Percentiles rank a stretch among this genome's conserved stretches.
Evolutionary conservation across 2,888 invertebrate species (phyloP).

Genomic region (Drosophila limbata): DNA sequence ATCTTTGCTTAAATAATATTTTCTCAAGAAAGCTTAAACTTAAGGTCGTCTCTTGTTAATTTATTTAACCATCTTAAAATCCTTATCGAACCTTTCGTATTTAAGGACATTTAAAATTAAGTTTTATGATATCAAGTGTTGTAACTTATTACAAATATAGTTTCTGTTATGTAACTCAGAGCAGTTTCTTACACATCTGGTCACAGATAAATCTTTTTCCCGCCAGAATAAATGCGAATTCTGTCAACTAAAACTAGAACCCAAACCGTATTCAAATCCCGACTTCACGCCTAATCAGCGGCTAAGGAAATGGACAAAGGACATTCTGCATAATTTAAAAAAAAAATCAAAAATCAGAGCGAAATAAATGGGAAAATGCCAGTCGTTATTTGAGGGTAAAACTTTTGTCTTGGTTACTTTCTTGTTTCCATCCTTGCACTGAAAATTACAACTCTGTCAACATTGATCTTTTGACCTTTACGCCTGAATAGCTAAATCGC

Average conservation of each 20-base stretch:
- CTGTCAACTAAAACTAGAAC: constrained; percentile 35
- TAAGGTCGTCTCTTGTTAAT: too few relatives aligned
- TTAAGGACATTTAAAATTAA: too few relatives aligned
- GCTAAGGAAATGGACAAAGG: constrained; percentile 58
- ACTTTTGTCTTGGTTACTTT: constrained; percentile 33
- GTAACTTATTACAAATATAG: neutral
- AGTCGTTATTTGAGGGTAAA: constrained; percentile 38
- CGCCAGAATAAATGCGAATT: constrained; percentile 56
- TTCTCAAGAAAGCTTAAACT: neutral
- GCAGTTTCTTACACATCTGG: constrained; percentile 29
- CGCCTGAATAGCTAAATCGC: constrained; percentile 78
- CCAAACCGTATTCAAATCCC: constrained; percentile 68
- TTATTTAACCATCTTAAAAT: neutral
- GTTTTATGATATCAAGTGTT: neutral
- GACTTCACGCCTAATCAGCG: constrained; percentile 79
- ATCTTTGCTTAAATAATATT: neutral
- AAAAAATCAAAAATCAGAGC: constrained; percentile 65
- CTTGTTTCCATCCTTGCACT: constrained; percentile 6
- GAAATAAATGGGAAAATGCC: constrained; percentile 47
- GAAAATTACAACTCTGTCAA: constrained; percentile 65
- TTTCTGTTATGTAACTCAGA: neutral
- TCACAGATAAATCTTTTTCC: constrained; percentile 44
- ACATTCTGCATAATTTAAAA: constrained; percentile 60
- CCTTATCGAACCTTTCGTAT: neutral
- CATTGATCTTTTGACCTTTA: constrained; percentile 83